Evolutionary conservation across 2,888 invertebrate species (phyloP), one percentile per base, ranked within the genome.

Genomic region (Cerceris rybyensis): DNA sequence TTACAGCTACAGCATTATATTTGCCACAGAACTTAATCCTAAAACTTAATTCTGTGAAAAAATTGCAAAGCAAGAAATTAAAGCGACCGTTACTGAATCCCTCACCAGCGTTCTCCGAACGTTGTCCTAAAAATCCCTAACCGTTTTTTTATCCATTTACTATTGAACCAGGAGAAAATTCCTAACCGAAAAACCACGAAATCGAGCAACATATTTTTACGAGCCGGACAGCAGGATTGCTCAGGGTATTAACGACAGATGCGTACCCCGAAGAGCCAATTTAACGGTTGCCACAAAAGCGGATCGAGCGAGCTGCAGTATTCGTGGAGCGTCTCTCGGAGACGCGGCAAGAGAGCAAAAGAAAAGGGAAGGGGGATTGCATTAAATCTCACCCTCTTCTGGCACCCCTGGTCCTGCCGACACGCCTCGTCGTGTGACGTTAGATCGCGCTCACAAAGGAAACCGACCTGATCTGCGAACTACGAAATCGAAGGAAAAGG

Each of bases 281-380:
- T 88, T 88, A 88, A 85, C 82, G 87, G 87, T 84, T 82, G 84
- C 84, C 86, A 83, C 78, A 83, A 88, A 88, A 83, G 76, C 82
- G 81, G 80, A 86, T 88, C 86, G 76, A 59, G 70, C 58, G 66
- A 70, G 68, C 67, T n/a, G 61, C 59, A 70, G 70, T 66, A 72
- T 69, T 61, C 72, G 58, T 75, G 60, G 70, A 72, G 68, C 70
- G 80, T 79, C 72, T 73, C 66, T 70, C 75, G 54, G 84, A 75
- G 75, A 85, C 80, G 75, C 73, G 50, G 50, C 57, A 69, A 66
- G 74, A 65, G 70, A 75, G 52, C 14, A 67, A 77, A 73, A 66
- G 41, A 50, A 13, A 16, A 43, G 8, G 28, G 39, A 43, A 46
- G 39, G n/a, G 50, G 7, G 42, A 59, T 67, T 63, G 81, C 85